These are phyloP conservation scores for Dilophus febrilis DNA, from an alignment of 2,888 invertebrate genomes.

Conservation along the genomic window DNA sequence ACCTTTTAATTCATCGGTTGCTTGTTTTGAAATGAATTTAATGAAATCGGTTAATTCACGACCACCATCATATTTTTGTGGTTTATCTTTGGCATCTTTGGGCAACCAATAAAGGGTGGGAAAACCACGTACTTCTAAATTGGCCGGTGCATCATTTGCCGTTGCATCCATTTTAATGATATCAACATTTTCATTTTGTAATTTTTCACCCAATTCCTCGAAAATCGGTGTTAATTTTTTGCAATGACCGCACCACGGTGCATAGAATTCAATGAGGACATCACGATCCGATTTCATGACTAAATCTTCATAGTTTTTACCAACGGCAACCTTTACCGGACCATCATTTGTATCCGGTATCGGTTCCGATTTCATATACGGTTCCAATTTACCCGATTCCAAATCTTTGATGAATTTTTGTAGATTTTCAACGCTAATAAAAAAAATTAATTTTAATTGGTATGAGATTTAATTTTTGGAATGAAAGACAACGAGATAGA, in stretches of 20 bases:
- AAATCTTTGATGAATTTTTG: conserved; percentile 72
- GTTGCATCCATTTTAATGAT: conserved; percentile 98
- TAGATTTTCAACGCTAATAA: conserved; percentile 57
- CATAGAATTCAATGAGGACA: conserved; percentile 94
- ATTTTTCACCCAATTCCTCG: conserved; percentile 83
- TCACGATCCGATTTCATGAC: conserved; percentile 84
- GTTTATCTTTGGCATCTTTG: conserved; percentile 58
- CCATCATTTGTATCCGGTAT: conserved; percentile 73
- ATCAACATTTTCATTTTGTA: conserved; percentile 69
- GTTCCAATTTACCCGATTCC: conserved; percentile 63
- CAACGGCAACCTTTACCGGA: conserved; percentile 80
- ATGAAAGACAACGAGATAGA: too few relatives aligned
- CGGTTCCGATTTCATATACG: conserved; percentile 89
- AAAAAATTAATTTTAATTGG: conserved; percentile 11
- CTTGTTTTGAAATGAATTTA: conserved; percentile 83
- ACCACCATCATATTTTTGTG: conserved; percentile 82
- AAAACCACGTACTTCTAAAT: conserved; percentile 88
- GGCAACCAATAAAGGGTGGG: conserved; percentile 95
- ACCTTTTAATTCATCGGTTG: conserved; percentile 72
- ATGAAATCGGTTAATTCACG: conserved; percentile 86
- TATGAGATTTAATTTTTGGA: too few relatives aligned
- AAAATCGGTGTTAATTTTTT: conserved; percentile 86
- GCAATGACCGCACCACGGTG: conserved; percentile 99
- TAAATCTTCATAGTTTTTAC: conserved; percentile 90
- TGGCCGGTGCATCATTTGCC: conserved; percentile 87